Conservation (phyloP, 1,140 invertebrate genomes). For the Lepidurus arcticus region DNA sequence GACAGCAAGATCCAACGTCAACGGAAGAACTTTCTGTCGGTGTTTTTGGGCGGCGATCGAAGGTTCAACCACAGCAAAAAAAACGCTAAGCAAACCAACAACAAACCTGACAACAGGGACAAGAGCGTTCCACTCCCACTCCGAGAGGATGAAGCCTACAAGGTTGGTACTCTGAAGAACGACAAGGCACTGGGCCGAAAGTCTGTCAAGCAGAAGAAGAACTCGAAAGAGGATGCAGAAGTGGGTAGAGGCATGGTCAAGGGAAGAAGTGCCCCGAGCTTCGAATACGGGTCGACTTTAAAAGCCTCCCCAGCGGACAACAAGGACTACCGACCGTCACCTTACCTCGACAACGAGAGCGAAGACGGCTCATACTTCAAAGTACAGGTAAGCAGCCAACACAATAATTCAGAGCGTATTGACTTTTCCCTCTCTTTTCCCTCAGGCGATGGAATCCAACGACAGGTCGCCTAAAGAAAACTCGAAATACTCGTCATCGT, state of each 20-base stretch:
- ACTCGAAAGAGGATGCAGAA: not conserved
- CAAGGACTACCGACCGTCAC: not conserved
- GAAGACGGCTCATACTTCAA: not conserved
- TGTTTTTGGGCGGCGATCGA: constrained; percentile 24
- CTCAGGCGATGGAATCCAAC: not conserved
- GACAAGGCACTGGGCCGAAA: not conserved
- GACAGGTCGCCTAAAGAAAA: not conserved
- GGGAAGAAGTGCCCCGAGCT: not conserved
- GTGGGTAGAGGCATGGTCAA: not conserved
- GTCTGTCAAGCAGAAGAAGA: not conserved
- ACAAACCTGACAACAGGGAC: not conserved
- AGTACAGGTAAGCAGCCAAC: not conserved
- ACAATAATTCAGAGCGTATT: not conserved
- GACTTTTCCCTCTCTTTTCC: not conserved
- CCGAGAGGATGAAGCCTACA: not conserved
- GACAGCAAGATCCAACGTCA: constrained; percentile 33
- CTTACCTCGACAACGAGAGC: not conserved
- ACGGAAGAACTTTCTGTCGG: constrained; percentile 30
- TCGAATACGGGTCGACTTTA: not conserved
- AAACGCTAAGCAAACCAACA: not conserved
- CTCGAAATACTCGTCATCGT: not conserved
- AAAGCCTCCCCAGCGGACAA: not conserved
- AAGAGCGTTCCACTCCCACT: not conserved
- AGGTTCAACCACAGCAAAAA: not conserved
- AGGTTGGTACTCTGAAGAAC: not conserved